Evolutionary conservation across 2,888 invertebrate genomes (phyloP), one percentile per base, ranked within the genome.

Genomic region (Perizoma affinitatum): DNA sequence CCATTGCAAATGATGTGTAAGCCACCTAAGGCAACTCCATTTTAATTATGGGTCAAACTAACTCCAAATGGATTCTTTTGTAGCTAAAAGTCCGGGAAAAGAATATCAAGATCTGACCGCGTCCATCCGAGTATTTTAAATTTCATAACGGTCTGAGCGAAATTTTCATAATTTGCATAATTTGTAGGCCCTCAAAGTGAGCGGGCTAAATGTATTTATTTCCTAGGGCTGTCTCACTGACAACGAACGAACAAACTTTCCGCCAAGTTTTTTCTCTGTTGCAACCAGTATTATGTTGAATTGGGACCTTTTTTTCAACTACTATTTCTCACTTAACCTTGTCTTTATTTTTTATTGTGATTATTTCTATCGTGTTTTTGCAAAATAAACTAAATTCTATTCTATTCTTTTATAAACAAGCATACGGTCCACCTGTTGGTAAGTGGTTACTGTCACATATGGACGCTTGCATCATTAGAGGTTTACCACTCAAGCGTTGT

Each of bases 131-230:
- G 59, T 54, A 71, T 73, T 73, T 70, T 53, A 67, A 72, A 78
- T 75, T 76, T 76, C 70, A 71, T 72, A 77, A 80, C 67, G 76
- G 74, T 72, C 71, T 51, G 61, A 66, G 69, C 57, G 65, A 77
- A 79, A 71, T 80, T 80, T 75, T 68, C 66, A 69, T 70, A 71
- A 80, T 81, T 75, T 78, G 66, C 76, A 79, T 81, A 81, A 79
- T 75, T 76, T 68, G 71, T 67, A 71, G 70, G 67, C 62, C 71
- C 71, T 75, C 75, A 73, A 70, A 72, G 72, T 65, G 66, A 56
- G 50, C 62, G 57, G 62, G 69, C 59, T 70, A 69, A 74, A 73
- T 72, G 61, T 71, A 71, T 72, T 71, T 70, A 22, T 22, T 22
- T 22, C 22, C 54, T 60, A 60, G 74, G 69, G 68, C 64, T 46